Evolutionary conservation across 2,888 invertebrate genomes (phyloP), one percentile per base, ranked within the genome.

Genomic region (Drosophila putrida): DNA sequence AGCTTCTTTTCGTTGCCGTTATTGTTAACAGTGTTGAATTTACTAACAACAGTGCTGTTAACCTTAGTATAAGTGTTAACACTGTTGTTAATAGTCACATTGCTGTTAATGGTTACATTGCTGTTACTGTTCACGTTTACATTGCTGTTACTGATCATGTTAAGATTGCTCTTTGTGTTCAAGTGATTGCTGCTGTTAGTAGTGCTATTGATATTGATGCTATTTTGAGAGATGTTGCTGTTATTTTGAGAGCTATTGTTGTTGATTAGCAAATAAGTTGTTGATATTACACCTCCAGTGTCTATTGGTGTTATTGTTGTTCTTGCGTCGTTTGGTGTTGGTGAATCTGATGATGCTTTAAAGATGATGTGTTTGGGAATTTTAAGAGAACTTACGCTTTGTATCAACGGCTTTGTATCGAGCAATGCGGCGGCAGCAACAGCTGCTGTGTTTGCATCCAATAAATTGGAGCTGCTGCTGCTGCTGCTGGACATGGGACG

Each of bases 331-430:
- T 28, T 13, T 50, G 59, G 15, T 55, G 49, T 11, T 44, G 31
- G 6, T 20, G 28, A 4, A 13, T 15, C 35, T 47, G 47, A 15
- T 4, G 47, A 5, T 35, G 44, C 36, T 62, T 54, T 59, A n/a
- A 28, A 15, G 6, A 38, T 68, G 8, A 50, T 47, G 44, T 51
- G 33, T 25, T 54, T 65, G 31, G 51, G 15, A 2, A 68, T 75
- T 49, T 62, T 41, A 38, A 39, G 3, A 10, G 94, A 87, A 96
- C 96, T 96, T 96, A 97, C 97, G 96, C 97, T 95, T 94, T 96
- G 96, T 70, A 93, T 94, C 85, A 94, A 94, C 91, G 94, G 93
- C 91, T 94, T 95, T 92, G 93, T 93, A 90, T 94, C 93, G 93
- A 93, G 93, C 91, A 94, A 94, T 91, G 93, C 93, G 90, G 93